Evolutionary conservation across 2,888 invertebrate species (phyloP), one percentile per base, ranked within the genome.

Genomic region (Archips crataeganus): DNA sequence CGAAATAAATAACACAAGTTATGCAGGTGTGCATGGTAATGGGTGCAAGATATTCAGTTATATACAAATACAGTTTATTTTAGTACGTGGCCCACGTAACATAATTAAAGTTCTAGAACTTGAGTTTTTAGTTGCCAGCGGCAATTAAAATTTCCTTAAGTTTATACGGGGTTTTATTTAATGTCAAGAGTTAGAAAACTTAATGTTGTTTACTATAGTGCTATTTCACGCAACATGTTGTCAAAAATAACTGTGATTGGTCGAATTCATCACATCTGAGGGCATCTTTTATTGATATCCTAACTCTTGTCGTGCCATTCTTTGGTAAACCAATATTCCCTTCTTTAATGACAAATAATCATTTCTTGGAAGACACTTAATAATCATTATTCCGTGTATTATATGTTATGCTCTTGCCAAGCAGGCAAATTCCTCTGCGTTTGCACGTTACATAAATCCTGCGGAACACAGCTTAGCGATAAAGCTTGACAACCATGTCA

Each of bases 401-500:
- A n/a, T 39, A 64, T 36, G 39, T 23, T 51, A 61, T 47, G 10
- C 8, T 47, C 60, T 63, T 23, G 42, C 34, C 13, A 23, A 42
- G 45, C 32, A 45, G 42, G 63, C 64, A 71, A 32, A 34, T 62
- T 45, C 57, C 57, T 69, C 51, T 42, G 23, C 57, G 57, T 47
- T 60, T 47, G 49, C 68, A 60, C 74, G 66, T 74, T 36, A 66
- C 70, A 74, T 74, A 70, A 70, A 70, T 70, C 62, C 57, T 36
- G 65, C 61, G 13, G 54, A 61, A 49, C 64, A 69, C 47, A 71
- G 71, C 45, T 81, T 80, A 82, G 82, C 80, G 80, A 77, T 82
- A 82, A 81, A 79, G 78, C 77, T 77, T 79, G 79, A 79, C 79
- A 78, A 78, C 78, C 77, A 78, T 81, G 81, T 85, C 84, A 83